These are phyloP conservation scores for Pangasius larnaudii DNA, from an alignment of 2,797 vertebrate species.

Conservation along the genomic window DNA sequence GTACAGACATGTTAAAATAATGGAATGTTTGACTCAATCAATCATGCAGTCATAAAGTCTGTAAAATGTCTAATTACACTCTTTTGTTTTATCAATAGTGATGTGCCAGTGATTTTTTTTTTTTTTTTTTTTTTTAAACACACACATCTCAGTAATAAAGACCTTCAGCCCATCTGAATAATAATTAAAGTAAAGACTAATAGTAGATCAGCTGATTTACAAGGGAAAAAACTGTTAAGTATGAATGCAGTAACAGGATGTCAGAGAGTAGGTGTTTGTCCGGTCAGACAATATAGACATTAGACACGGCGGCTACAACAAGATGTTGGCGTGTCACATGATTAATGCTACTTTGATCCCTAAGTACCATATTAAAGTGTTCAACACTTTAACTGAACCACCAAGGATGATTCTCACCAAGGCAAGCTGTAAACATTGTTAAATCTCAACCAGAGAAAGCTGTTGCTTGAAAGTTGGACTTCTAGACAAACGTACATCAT, in stretches of 20 bases:
- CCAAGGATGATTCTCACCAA: background rate
- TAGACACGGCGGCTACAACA: background rate
- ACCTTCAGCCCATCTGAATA: background rate
- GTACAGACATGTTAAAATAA: conserved; percentile 24
- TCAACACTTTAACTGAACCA: conserved; percentile 9
- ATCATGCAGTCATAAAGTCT: background rate
- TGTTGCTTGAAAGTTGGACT: background rate
- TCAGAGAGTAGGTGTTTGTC: background rate
- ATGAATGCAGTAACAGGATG: background rate
- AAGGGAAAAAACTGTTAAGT: background rate
- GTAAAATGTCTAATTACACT: background rate
- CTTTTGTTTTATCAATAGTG: background rate
- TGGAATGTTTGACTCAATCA: conserved; percentile 38
- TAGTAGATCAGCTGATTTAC: background rate
- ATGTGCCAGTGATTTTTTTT: background rate
- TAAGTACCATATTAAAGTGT: background rate
- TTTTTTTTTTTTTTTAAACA: background rate
- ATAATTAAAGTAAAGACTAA: no score
- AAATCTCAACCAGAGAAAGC: background rate
- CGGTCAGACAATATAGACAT: background rate
- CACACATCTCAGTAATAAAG: background rate
- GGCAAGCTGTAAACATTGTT: conserved; percentile 1
- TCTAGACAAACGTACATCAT: conserved; percentile 21
- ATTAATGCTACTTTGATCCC: background rate
- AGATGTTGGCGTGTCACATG: background rate